Evolutionary conservation across 2,888 invertebrate species (phyloP).

Genomic region (Apamea crenata): DNA sequence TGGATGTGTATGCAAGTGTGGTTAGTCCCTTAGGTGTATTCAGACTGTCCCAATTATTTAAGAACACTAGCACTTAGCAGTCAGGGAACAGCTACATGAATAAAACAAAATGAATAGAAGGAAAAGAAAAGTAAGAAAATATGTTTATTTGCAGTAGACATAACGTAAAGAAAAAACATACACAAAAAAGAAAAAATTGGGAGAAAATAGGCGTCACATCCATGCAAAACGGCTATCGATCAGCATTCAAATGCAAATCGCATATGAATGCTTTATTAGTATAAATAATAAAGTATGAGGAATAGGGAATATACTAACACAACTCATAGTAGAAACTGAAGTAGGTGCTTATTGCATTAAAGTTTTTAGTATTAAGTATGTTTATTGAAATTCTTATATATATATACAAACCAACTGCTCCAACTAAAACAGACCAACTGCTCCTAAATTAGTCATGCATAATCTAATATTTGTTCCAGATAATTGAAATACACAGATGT

Average conservation of each 20-base stretch:
- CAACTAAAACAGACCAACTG: constrained; percentile 32
- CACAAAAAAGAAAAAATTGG: no score
- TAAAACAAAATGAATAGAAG: neutral
- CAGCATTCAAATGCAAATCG: no score
- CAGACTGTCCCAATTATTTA: neutral
- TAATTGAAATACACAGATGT: constrained; percentile 36
- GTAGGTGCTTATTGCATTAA: neutral
- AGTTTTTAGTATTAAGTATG: neutral
- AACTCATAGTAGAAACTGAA: constrained; percentile 7
- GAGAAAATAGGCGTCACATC: neutral
- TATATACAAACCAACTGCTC: constrained; percentile 19
- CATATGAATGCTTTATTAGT: neutral
- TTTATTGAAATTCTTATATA: constrained; percentile 4
- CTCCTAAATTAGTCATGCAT: constrained; percentile 42
- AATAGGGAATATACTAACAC: neutral
- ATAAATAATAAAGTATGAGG: neutral
- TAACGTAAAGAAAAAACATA: no score
- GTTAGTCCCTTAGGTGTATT: neutral
- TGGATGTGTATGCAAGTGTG: no score
- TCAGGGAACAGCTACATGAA: neutral
- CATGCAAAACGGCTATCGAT: no score
- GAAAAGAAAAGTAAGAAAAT: neutral
- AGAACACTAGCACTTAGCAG: neutral
- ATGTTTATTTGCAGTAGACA: no score
- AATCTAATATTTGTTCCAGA: constrained; percentile 46